Percentiles rank a stretch among this genome's conserved stretches.
Evolutionary conservation across 2,797 vertebrate species (phyloP).

Genomic region (Galaxias olidus): DNA sequence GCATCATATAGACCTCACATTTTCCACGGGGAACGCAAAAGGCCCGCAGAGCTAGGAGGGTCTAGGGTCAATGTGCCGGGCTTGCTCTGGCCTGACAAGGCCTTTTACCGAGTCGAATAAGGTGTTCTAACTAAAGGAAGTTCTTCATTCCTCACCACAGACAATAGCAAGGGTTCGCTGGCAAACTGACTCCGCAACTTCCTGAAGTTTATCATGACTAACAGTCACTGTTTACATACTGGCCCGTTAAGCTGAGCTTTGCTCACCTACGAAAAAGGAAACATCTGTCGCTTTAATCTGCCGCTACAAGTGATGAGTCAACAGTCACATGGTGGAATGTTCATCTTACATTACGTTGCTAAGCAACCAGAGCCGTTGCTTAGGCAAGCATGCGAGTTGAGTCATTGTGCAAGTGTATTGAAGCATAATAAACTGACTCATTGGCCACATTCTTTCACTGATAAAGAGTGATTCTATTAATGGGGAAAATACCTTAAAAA

Average conservation of each 20-base stretch:
- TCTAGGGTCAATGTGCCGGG: constrained; percentile 10
- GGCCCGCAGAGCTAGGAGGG: not conserved
- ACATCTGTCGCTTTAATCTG: constrained; percentile 46
- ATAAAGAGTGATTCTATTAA: not conserved
- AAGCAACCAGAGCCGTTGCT: constrained; percentile 41
- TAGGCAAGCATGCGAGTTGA: constrained; percentile 26
- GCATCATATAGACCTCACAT: constrained; percentile 17
- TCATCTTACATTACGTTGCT: constrained; percentile 31
- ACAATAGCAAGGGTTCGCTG: not conserved
- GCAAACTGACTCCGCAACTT: not conserved
- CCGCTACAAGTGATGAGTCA: constrained; percentile 57
- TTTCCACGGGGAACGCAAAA: constrained; percentile 30
- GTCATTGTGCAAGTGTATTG: constrained; percentile 26
- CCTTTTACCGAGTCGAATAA: not conserved
- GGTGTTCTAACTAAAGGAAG: constrained; percentile 3
- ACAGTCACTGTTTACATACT: constrained; percentile 29
- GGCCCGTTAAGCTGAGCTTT: constrained; percentile 25
- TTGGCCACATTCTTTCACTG: not conserved
- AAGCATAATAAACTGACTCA: constrained; percentile 10
- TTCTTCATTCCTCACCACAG: constrained; percentile 2
- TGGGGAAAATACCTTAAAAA: not conserved
- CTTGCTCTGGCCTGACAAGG: too few relatives aligned
- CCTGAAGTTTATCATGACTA: constrained; percentile 15
- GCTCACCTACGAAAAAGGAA: constrained; percentile 38
- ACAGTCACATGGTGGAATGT: constrained; percentile 39